A percentile compares a stretch with the other conserved stretches of the same genome.
These are phyloP conservation scores for Cisticola juncidis DNA, from an alignment of 2,113 vertebrate species.

Conservation along the genomic window DNA sequence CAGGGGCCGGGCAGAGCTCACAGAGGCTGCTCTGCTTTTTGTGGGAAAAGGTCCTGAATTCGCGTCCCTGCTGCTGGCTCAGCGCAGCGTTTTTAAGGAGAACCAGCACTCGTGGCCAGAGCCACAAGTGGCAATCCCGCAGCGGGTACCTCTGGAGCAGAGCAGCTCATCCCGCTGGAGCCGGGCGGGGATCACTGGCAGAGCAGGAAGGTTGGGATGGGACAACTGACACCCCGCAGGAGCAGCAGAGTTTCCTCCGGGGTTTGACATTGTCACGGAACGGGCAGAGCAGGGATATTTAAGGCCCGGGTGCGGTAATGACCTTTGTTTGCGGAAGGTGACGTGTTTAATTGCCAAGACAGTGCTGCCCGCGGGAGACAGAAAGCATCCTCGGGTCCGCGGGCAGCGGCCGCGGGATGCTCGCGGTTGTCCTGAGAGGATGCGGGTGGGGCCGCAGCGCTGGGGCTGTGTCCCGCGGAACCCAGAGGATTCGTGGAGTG, in stretches of 20 bases:
- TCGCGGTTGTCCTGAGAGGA: background rate
- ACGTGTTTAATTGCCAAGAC: background rate
- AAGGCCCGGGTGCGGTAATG: background rate
- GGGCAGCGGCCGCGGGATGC: background rate
- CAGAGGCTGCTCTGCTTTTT: background rate
- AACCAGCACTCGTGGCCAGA: accelerated
- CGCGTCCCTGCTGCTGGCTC: background rate
- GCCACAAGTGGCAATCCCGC: background rate
- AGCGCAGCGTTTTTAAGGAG: background rate
- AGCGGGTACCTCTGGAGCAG: background rate
- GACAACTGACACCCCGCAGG: background rate
- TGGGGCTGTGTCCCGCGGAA: background rate
- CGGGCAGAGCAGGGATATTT: background rate
- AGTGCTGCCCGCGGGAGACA: background rate
- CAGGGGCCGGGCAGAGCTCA: accelerated
- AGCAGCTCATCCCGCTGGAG: background rate
- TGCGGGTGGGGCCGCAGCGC: background rate
- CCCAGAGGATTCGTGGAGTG: accelerated
- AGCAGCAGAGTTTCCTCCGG: background rate
- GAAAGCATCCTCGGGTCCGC: background rate
- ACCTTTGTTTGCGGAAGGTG: background rate
- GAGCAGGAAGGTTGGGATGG: background rate
- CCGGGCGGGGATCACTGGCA: background rate
- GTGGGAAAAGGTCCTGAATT: background rate
- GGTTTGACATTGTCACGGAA: background rate